phyloP scores from a whole-genome alignment of 2,888 invertebrate genomes.

The Lepeophtheirus nordmannii region DNA sequence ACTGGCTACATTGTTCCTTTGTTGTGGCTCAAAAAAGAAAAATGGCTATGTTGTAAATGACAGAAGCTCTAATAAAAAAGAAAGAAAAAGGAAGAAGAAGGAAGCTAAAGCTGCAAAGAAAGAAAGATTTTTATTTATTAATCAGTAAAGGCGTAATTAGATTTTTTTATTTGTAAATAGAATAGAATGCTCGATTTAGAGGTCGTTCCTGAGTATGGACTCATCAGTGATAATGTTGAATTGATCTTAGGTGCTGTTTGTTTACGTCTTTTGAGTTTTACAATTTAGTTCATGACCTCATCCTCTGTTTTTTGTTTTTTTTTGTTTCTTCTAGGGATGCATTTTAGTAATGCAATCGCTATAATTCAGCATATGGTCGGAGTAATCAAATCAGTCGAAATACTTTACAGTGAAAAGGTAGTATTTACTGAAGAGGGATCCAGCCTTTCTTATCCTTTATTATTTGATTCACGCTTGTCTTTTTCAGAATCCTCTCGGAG shows the following conservation, averaged over 20 bases:
- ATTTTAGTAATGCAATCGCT: slow-evolving; percentile 91
- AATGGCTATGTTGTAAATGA: not conserved
- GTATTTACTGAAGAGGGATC: slow-evolving; percentile 33
- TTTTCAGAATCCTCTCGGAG: slow-evolving; percentile 68
- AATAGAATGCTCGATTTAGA: slow-evolving; percentile 81
- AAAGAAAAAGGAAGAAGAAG: not conserved
- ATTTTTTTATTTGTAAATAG: not conserved
- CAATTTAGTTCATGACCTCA: no score
- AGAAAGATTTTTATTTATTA: slow-evolving; percentile 6
- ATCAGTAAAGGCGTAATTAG: not conserved
- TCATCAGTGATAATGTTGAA: slow-evolving; percentile 96
- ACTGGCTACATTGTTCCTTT: no score
- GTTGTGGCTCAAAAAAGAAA: no score
- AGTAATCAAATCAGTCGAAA: slow-evolving; percentile 84
- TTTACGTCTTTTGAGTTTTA: no score
- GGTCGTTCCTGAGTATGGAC: slow-evolving; percentile 82
- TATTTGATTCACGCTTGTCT: not conserved
- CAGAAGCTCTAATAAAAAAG: not conserved
- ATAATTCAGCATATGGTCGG: slow-evolving; percentile 92
- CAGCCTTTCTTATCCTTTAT: slow-evolving; percentile 1
- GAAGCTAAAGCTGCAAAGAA: not conserved
- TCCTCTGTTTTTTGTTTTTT: no score
- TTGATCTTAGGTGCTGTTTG: slow-evolving; percentile 77
- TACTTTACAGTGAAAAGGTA: slow-evolving; percentile 86
- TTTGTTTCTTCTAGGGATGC: slow-evolving; percentile 94